Conservation (phyloP, 2,113 vertebrate species). For the Ranitomeya imitator region DNA sequence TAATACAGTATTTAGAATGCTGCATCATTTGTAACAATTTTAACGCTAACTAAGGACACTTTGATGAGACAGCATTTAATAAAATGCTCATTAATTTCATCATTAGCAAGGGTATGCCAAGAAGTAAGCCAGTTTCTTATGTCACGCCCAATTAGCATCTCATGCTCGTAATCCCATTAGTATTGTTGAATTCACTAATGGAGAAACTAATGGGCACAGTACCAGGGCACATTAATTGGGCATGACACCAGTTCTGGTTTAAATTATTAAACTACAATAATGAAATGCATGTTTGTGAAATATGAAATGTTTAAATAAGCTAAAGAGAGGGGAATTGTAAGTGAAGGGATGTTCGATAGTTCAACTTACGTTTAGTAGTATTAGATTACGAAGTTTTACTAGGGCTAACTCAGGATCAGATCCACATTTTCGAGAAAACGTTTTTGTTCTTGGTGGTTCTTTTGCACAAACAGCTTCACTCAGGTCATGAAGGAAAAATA, state of each 20-base stretch:
- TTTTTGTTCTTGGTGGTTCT: background rate
- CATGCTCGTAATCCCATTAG: slow-evolving; percentile 98
- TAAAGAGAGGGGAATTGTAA: slow-evolving; percentile 73
- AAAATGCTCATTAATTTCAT: slow-evolving; percentile 95
- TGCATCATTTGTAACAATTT: slow-evolving; percentile 85
- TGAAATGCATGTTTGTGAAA: slow-evolving; percentile 93
- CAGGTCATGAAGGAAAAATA: background rate
- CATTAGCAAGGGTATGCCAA: slow-evolving; percentile 88
- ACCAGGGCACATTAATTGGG: slow-evolving; percentile 97
- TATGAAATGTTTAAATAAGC: slow-evolving; percentile 79
- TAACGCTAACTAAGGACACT: slow-evolving; percentile 86
- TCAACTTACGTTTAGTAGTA: background rate
- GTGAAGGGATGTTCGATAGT: slow-evolving; percentile 52
- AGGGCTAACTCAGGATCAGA: too few species aligned
- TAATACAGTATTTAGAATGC: slow-evolving; percentile 75
- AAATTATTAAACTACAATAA: slow-evolving; percentile 97
- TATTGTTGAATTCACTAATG: slow-evolving; percentile 99
- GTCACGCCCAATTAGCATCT: slow-evolving; percentile 99
- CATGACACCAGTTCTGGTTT: slow-evolving; percentile 97
- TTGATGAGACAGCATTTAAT: slow-evolving; percentile 94
- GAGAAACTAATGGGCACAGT: slow-evolving; percentile 99
- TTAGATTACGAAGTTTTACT: background rate
- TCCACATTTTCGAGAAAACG: background rate
- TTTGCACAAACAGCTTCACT: background rate
- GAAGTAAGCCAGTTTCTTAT: slow-evolving; percentile 96